Evolutionary conservation across 2,113 vertebrate genomes (phyloP).

Genomic region (Erinaceus europaeus): DNA sequence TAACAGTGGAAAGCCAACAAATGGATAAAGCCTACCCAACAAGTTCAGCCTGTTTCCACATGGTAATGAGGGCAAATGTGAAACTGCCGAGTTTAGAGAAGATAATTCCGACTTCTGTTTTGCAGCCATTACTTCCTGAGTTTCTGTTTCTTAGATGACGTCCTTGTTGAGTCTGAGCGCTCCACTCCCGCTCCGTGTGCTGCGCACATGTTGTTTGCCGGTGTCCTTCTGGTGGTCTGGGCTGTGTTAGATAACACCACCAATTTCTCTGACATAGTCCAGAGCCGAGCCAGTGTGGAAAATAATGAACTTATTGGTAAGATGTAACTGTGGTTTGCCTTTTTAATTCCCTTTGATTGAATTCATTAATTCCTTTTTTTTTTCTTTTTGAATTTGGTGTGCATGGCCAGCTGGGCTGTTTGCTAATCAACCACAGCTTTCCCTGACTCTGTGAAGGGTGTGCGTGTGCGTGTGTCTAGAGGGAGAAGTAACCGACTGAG

Average conservation of each 20-base stretch:
- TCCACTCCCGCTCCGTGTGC: not conserved
- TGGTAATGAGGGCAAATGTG: not conserved
- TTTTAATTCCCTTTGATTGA: constrained; percentile 33
- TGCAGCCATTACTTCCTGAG: not conserved
- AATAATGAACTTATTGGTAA: constrained; percentile 37
- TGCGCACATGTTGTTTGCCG: fast-evolving
- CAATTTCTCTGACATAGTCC: constrained; percentile 39
- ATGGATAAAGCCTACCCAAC: constrained; percentile 13
- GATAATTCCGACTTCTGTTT: not conserved
- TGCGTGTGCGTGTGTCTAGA: no score
- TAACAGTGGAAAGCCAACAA: not conserved
- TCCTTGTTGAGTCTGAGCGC: not conserved
- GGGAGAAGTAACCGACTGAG: not conserved
- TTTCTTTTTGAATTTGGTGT: not conserved
- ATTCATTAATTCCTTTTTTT: constrained; percentile 39
- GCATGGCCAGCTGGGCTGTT: not conserved
- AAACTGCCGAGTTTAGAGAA: not conserved
- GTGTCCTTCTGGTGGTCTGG: not conserved
- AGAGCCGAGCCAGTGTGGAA: constrained; percentile 43
- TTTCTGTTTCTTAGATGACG: not conserved
- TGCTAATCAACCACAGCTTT: not conserved
- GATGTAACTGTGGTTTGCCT: not conserved
- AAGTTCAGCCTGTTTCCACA: constrained; percentile 32
- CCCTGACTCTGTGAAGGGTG: not conserved
- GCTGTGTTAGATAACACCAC: not conserved